Evolutionary conservation across 2,797 vertebrate genomes (phyloP), one percentile per base, ranked within the genome.

Genomic region (Varecia variegata): DNA sequence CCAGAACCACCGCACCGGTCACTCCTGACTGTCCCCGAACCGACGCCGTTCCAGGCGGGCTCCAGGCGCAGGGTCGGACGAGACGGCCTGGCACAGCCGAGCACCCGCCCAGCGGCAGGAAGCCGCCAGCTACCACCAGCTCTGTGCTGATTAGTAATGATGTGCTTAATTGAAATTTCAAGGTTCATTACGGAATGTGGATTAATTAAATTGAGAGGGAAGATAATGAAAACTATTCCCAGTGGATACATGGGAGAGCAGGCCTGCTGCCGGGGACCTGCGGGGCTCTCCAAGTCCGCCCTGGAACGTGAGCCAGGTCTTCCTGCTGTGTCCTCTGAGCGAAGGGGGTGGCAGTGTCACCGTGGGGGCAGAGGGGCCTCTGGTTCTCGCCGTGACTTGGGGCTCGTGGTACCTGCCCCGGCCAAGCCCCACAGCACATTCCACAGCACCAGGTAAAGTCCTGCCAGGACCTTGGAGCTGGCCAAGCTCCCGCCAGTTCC

Each of bases 91-190:
- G 81, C 74, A 0, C 71, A 58, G 85, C 79, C 54, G 60, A 65
- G 56, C 43, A 3, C 52, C 88, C 0, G 84, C 92, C n/a, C 0
- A 32, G 67, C 94, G 86, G 50, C 7, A 62, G 94, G 97, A 9
- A 47, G 73, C 62, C 6, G 0, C 79, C 84, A n/a, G 20, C 86
- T 7, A 30, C 52, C 2, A 3, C 88, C 89, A 65, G 74, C 96
- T 92, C 97, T 74, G 96, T 68, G 95, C 97, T 96, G 97, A 97
- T 98, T 96, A 93, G 98, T 89, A 95, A 97, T 96, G 96, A 97
- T 98, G 98, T 97, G 98, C 98, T 98, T 98, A 98, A 98, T 98
- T 98, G 98, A 98, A 98, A 98, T 97, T 98, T 98, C 98, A 98
- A 98, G 98, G 98, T 98, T 98, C 98, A 98, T 98, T 98, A 98